A percentile compares a stretch with the other conserved stretches of the same genome.
phyloP scores from a whole-genome alignment of 2,797 vertebrate genomes.

The Rhinatrema bivittatum region DNA sequence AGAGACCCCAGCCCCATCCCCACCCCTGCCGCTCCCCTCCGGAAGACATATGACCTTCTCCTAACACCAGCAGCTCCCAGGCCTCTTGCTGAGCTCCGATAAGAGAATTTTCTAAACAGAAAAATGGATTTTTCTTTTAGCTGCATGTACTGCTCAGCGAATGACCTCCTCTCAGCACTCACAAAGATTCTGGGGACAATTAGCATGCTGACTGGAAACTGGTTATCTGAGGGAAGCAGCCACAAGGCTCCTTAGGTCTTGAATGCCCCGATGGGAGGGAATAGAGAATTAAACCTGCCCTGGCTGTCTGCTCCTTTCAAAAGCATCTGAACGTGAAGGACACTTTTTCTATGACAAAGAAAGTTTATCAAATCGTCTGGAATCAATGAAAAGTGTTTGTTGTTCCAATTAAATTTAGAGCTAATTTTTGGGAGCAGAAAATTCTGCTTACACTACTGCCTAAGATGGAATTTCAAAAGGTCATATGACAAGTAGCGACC shows the following conservation, averaged over 20 bases:
- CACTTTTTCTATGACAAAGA: constrained; percentile 10
- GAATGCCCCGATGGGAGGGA: constrained; percentile 48
- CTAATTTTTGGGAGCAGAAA: too few species aligned
- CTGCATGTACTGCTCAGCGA: constrained; percentile 46
- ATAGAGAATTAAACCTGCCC: constrained; percentile 28
- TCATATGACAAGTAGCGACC: too few species aligned
- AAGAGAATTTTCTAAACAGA: constrained; percentile 59
- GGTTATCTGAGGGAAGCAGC: constrained; percentile 66
- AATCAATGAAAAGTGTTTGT: too few species aligned
- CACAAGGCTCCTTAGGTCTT: constrained; percentile 47
- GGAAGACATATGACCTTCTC: constrained; percentile 55
- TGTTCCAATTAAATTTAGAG: too few species aligned
- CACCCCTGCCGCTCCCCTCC: too few species aligned
- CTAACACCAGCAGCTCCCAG: constrained; percentile 47
- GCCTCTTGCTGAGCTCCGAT: constrained; percentile 66
- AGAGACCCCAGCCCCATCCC: too few species aligned
- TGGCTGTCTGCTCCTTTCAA: constrained; percentile 31
- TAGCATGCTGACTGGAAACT: constrained; percentile 49
- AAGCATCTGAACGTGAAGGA: constrained; percentile 17
- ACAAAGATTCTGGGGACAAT: constrained; percentile 53
- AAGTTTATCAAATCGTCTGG: too few species aligned
- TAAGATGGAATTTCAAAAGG: too few species aligned
- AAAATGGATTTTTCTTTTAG: constrained; percentile 61
- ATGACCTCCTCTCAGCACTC: constrained; percentile 46
- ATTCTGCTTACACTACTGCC: too few species aligned